phyloP scores from a whole-genome alignment of 2,888 invertebrate species.

The Mimas tiliae region DNA sequence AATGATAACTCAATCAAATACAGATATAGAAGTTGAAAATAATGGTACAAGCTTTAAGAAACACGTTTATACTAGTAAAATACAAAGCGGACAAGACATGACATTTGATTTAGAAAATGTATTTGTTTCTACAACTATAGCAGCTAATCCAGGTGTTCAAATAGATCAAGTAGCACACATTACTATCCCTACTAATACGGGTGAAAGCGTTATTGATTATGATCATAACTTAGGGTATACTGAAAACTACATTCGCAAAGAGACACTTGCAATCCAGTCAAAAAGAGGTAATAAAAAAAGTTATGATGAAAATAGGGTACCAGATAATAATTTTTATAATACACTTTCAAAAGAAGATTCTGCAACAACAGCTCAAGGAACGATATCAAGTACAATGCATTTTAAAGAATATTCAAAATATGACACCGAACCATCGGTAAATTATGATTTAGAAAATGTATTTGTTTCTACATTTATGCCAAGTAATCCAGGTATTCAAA shows the following conservation, averaged over 20 bases:
- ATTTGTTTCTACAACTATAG: background rate
- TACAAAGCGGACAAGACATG: background rate
- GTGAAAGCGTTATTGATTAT: background rate
- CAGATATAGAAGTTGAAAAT: background rate
- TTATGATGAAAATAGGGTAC: background rate
- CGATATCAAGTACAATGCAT: too few species aligned
- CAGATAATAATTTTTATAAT: background rate
- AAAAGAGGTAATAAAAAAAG: background rate
- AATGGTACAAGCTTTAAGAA: background rate
- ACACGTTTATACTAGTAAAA: background rate
- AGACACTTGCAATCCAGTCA: background rate
- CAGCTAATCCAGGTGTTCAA: background rate
- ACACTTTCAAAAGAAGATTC: background rate
- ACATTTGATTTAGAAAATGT: background rate
- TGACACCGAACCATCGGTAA: too few species aligned
- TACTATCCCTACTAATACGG: background rate
- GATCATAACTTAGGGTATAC: background rate
- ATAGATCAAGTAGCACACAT: background rate
- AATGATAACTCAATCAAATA: background rate
- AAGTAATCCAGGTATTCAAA: background rate
- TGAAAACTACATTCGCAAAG: background rate
- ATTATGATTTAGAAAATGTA: background rate
- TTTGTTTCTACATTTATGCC: background rate
- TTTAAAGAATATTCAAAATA: too few species aligned
- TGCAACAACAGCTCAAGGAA: too few species aligned